Evolutionary conservation across 2,888 invertebrate genomes (phyloP).

Genomic region (Agrochola litura): DNA sequence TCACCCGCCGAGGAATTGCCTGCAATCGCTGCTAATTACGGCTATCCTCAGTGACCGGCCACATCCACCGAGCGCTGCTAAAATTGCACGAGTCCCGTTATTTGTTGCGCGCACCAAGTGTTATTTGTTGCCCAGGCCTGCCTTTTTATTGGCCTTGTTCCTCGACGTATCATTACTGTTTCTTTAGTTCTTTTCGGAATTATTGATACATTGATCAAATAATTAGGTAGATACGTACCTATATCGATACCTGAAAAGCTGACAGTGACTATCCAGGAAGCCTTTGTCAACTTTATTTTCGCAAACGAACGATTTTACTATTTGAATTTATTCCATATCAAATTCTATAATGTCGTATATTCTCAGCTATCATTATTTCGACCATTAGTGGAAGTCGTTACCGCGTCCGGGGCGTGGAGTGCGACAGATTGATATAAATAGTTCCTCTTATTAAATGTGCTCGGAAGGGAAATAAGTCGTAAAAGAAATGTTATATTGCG

Average conservation of each 20-base stretch:
- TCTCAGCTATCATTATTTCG: conserved; percentile 75
- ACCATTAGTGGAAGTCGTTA: conserved; percentile 80
- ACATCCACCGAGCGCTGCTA: conserved; percentile 72
- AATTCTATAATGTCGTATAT: conserved; percentile 60
- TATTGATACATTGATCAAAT: not conserved
- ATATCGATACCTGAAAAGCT: not conserved
- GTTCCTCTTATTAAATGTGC: conserved; percentile 78
- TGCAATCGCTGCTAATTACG: conserved; percentile 87
- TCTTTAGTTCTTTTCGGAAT: conserved; percentile 5
- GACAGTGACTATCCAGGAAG: not conserved
- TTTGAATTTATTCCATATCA: not conserved
- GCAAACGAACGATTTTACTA: not conserved
- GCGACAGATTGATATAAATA: conserved; percentile 87
- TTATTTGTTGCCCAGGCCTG: conserved; percentile 43
- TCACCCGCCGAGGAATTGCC: conserved; percentile 87
- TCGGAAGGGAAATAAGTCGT: conserved; percentile 71
- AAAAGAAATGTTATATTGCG: conserved; percentile 68
- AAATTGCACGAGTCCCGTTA: conserved; percentile 70
- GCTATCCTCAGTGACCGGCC: conserved; percentile 73
- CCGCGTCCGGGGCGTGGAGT: conserved; percentile 80
- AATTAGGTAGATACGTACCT: not conserved
- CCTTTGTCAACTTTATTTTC: not conserved
- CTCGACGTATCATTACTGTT: conserved; percentile 46
- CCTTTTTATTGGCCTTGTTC: conserved; percentile 52
- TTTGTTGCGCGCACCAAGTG: conserved; percentile 50